Evolutionary conservation across 2,797 vertebrate species (phyloP).

Genomic region (Acomys russatus): DNA sequence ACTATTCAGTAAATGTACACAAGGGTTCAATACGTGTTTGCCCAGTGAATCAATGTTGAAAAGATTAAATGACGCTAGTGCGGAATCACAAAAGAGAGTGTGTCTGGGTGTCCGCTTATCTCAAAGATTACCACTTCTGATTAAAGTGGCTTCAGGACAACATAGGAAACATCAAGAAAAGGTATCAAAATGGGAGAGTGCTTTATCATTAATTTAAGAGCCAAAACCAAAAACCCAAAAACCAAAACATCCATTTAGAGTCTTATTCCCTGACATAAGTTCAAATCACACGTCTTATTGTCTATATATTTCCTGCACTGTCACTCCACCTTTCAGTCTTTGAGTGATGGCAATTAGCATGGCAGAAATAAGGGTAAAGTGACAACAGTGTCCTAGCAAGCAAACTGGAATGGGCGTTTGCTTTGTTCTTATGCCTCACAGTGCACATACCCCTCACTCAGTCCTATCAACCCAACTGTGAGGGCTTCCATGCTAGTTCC

Average conservation of each 20-base stretch:
- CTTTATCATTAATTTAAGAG: not conserved
- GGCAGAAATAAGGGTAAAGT: not conserved
- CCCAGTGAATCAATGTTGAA: constrained; percentile 62
- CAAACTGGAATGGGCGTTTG: not conserved
- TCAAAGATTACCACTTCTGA: not conserved
- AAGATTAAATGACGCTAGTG: constrained; percentile 61
- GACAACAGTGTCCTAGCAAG: not conserved
- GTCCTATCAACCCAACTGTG: not conserved
- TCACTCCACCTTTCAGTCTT: not conserved
- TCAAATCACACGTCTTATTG: not conserved
- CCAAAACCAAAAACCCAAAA: not conserved
- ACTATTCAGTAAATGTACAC: constrained; percentile 66
- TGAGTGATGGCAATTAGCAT: not conserved
- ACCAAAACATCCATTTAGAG: not conserved
- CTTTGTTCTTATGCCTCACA: not conserved
- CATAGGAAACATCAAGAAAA: constrained; percentile 21
- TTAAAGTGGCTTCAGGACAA: constrained; percentile 31
- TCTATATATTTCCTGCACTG: not conserved
- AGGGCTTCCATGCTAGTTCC: not conserved
- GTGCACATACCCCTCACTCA: not conserved
- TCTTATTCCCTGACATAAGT: not conserved
- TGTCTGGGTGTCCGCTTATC: constrained; percentile 36
- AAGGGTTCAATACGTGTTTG: constrained; percentile 68
- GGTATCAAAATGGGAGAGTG: not conserved
- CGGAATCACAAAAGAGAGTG: not conserved